Base-by-base conservation (phyloP, 2,888 invertebrate genomes). In the Drosophila gaucha region DNA sequence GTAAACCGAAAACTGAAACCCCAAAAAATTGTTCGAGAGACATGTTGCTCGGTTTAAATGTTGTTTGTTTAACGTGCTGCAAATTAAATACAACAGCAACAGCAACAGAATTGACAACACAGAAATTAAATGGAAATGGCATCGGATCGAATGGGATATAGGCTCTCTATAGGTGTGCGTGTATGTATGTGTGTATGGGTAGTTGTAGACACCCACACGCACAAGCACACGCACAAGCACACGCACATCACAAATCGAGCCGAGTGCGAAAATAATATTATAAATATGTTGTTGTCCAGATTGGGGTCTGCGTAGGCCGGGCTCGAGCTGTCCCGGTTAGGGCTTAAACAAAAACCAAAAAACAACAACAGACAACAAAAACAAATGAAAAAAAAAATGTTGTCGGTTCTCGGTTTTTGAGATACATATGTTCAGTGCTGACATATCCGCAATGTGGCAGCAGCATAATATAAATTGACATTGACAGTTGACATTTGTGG, bases 371-470 rank as follows among this genome's bases (percentile, higher is more conserved):
- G 22, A 28, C 35, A 30, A 38, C 18, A 18, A 47, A 50, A 63
- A 59, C 38, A 26, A 44, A 36, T 16, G 63, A 9, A 28, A 44
- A 33, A 39, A 62, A 33, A 28, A 72, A 59, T 55, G 67, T 63
- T 77, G 59, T 67, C 78, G 65, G 64, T 66, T 67, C 63, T 78
- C 66, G 43, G 64, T 67, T 79, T 76, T 86, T 79, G 77, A 83
- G 80, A 76, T 80, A 80, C 86, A 80, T 86, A 83, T 85, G 80
- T 80, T 86, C 77, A 71, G 60, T 74, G 83, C 87, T 86, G 87
- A 86, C 87, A 86, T 83, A 83, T 83, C 87, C 87, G 83, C 85
- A 83, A 86, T 86, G 83, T 86, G 87, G 87, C 83, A 85, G 87
- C 83, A 86, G 74, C 80, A 80, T 80, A 76, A 80, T 86, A 85